Conservation (phyloP, 2,113 vertebrate genomes). For the Theropithecus gelada region DNA sequence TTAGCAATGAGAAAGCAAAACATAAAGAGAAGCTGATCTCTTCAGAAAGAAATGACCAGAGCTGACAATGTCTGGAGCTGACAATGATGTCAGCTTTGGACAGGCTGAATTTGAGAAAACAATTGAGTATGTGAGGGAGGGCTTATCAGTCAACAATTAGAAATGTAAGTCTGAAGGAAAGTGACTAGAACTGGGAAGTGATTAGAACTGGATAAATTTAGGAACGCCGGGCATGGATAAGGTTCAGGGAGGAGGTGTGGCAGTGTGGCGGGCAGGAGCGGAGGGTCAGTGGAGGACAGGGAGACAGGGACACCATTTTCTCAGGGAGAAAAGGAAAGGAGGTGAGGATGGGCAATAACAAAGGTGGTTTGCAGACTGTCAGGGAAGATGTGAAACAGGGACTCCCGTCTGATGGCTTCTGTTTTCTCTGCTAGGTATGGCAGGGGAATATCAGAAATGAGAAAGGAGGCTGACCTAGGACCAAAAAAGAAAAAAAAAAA, state of each 20-base stretch:
- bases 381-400: neutral
- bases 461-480: neutral
- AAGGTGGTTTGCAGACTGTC: neutral
- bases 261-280: fast-evolving
- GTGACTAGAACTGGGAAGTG: neutral
- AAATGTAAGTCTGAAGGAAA: neutral
- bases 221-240: neutral
- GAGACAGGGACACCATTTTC: neutral
- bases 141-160: neutral
- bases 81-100: neutral
- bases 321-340: neutral
- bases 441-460: neutral
- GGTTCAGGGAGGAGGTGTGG: neutral
- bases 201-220: neutral
- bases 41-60: neutral
- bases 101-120: neutral
- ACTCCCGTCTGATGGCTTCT: neutral
- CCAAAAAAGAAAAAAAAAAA: neutral
- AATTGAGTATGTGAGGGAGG: neutral
- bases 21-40: neutral
- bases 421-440: neutral
- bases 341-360: neutral
- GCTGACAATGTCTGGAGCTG: too few relatives aligned
- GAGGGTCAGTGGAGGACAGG: neutral
- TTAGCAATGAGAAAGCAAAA: neutral